These are phyloP conservation scores for Marmota flaviventris DNA, from an alignment of 2,113 vertebrate genomes.

Conservation along the genomic window DNA sequence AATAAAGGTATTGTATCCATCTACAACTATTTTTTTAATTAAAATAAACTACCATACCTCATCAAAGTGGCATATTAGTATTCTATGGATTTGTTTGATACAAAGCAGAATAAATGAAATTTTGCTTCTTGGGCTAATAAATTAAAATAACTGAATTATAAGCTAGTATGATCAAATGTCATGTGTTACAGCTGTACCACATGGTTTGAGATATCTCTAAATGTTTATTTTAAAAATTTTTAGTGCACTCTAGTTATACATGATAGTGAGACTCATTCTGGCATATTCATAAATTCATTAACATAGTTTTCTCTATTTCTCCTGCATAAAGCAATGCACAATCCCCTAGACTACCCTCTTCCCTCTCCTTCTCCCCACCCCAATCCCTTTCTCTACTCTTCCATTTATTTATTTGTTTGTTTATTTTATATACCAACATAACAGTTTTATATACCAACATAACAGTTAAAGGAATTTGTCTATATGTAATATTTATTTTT, in stretches of 20 bases:
- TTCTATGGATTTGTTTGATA: slow-evolving; percentile 27
- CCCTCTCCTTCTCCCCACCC: too few species aligned
- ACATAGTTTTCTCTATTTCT: too few species aligned
- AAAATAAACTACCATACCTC: background rate
- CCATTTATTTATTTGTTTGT: too few species aligned
- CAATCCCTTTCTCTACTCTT: too few species aligned
- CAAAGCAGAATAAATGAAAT: slow-evolving; percentile 23
- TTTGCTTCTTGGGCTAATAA: background rate
- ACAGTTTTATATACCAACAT: slow-evolving; percentile 51
- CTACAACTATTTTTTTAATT: too few species aligned
- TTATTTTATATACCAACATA: slow-evolving; percentile 52
- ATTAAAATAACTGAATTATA: slow-evolving; percentile 57
- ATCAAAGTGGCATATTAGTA: slow-evolving; percentile 52
- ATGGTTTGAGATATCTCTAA: slow-evolving; percentile 53
- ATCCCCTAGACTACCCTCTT: too few species aligned
- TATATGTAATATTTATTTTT: background rate
- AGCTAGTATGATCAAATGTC: slow-evolving; percentile 56
- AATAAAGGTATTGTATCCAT: too few species aligned
- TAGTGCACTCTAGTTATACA: too few species aligned
- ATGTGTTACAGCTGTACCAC: background rate
- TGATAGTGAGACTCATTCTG: too few species aligned
- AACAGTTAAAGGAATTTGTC: slow-evolving; percentile 24
- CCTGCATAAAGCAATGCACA: too few species aligned
- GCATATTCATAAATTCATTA: too few species aligned
- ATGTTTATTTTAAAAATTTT: background rate